Evolutionary conservation across 1,140 invertebrate genomes (phyloP), one percentile per base, ranked within the genome.

Genomic region (Monomorium pharaonis): DNA sequence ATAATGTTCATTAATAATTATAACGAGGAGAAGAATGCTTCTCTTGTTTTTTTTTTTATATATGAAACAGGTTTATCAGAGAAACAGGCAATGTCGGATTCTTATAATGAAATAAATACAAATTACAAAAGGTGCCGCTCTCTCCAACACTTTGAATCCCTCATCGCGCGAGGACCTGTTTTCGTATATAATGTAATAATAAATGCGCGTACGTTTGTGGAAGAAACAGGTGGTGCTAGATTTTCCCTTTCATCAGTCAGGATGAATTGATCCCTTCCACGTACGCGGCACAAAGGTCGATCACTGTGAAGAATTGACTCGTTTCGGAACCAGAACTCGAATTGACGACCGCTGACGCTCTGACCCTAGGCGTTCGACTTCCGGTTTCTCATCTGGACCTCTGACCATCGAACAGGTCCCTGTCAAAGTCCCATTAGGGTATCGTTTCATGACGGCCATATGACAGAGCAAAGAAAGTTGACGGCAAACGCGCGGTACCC

Each of bases 331-430:
- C 27, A 60, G 67, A 67, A 72, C n/a, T 83, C 78, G 81, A 84
- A 92, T 89, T 87, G 88, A 87, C 86, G 89, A 86, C 91, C 88
- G 88, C 85, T 91, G 88, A 92, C 78, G 67, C 65, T 49, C 72
- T 91, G 92, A 92, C 92, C 92, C 88, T n/a, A 89, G 72, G 65
- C 63, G 72, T 87, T 84, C 86, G 86, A 91, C 89, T 91, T 93
- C 92, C 92, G 92, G 92, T 93, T 90, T 90, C 86, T 92, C 92
- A 89, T 90, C 88, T 86, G 92, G 90, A 92, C 92, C 92, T 93
- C 86, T 92, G 92, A 93, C 92, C 90, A 85, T 60, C 65, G 87
- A 90, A 92, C 92, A 92, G 92, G 91, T 92, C 89, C 91, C 70
- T 90, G 86, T 88, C 86, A 84, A 75, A 70, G 89, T 81, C 76